Base-by-base conservation (phyloP, 2,113 vertebrate genomes). In the Mobula hypostoma region DNA sequence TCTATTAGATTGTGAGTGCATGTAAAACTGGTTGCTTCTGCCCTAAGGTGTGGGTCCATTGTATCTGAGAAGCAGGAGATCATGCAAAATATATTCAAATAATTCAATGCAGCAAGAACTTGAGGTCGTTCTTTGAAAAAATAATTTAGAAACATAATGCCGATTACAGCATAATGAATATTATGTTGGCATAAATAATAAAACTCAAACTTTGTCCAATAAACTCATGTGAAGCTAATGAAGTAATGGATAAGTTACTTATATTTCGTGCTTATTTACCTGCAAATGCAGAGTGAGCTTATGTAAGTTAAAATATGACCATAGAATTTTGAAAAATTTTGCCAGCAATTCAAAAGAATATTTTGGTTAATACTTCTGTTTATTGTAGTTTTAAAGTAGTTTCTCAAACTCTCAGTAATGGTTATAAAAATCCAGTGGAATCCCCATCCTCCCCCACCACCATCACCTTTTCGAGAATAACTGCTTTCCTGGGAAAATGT, bases 81-180 rank as follows among this genome's bases (percentile, higher is more conserved):
- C 68, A 48, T 61, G 29, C 24, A 88, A 88, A 88, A 88, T 29
- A 63, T n/a, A 88, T 88, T 29, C 83, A 88, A 88, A 88, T 58
- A 87, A 15, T 61, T 27, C 83, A 29, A 58, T 58, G 27, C 58
- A 88, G 27, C n/a, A 15, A 88, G 1, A 88, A 56, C 58, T 63
- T 61, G 3, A 63, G 83, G 83, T 63, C 29, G 29, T 6, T 56
- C 15, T 56, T 63, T 88, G n/a, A 88, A 63, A 88, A n/a, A 9
- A 48, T 29, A 88, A 88, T 88, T 88, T 88, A 58, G 24, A 63
- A 27, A 88, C 58, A n/a, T 88, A 56, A 88, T 56, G 61, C 14
- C 61, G 61, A 88, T 88, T 88, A n/a, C 58, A 88, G 82, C 48
- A 27, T 48, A 85, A 5, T 48, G 48, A 48, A 48, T 48, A 15